These are phyloP conservation scores for Rhabdomys dilectus DNA, from an alignment of 2,113 vertebrate genomes.

Conservation along the genomic window DNA sequence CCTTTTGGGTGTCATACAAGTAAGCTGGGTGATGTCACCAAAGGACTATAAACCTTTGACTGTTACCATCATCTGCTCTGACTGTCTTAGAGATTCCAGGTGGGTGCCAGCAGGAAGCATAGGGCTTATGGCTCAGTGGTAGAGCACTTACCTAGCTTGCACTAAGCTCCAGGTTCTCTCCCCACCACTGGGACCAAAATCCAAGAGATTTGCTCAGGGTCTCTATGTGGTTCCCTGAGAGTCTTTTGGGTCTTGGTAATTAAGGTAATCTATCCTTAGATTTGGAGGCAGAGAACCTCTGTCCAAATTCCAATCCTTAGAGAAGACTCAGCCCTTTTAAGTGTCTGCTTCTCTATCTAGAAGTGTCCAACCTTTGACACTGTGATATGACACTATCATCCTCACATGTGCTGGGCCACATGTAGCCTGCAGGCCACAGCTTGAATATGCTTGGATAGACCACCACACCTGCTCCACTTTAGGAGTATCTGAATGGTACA, in stretches of 20 bases:
- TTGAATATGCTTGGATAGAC: background rate
- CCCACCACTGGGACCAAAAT: too few species aligned
- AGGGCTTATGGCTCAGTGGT: background rate
- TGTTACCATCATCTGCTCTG: too few species aligned
- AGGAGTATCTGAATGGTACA: too few species aligned
- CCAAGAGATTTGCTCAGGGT: background rate
- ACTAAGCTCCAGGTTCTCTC: background rate
- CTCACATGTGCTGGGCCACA: too few species aligned
- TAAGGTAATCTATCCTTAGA: background rate
- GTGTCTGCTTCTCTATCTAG: background rate
- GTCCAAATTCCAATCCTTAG: background rate
- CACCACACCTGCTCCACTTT: background rate
- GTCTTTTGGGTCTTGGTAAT: background rate
- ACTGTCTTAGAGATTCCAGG: background rate
- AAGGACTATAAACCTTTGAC: too few species aligned
- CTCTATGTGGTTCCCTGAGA: background rate
- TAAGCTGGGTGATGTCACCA: background rate
- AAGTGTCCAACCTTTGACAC: background rate
- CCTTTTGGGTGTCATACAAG: background rate
- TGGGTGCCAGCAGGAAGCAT: background rate
- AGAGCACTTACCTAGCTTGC: background rate
- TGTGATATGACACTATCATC: background rate
- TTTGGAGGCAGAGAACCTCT: background rate
- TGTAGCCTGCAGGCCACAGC: background rate
- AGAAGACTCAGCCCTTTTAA: background rate